A percentile compares a stretch with the other conserved stretches of the same genome.
These are phyloP conservation scores for Limnephilus lunatus DNA, from an alignment of 2,888 invertebrate genomes.

Conservation along the genomic window DNA sequence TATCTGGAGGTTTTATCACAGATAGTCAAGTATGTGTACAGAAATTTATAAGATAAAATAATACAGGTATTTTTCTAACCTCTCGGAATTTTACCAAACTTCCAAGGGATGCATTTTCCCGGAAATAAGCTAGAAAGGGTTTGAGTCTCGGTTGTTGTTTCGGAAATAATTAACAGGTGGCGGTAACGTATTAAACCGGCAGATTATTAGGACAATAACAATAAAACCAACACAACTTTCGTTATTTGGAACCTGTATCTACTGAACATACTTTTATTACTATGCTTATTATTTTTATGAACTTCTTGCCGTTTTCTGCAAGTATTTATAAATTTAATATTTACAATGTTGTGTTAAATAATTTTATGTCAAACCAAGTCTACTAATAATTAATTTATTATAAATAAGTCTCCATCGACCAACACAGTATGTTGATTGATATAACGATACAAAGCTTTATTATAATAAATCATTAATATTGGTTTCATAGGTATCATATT, in stretches of 20 bases:
- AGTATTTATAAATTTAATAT: too few species aligned
- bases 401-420: too few species aligned
- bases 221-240: neutral
- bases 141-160: slow-evolving; percentile 29
- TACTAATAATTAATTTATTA: neutral
- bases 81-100: neutral
- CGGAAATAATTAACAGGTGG: slow-evolving; percentile 30
- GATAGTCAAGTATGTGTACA: neutral
- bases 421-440: too few species aligned
- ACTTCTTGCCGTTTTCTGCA: neutral
- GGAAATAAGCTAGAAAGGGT: slow-evolving; percentile 15
- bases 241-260: neutral
- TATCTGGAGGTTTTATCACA: neutral
- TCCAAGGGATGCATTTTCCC: neutral
- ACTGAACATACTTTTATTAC: too few species aligned
- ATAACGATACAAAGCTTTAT: too few species aligned
- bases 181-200: neutral
- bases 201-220: neutral
- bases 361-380: neutral
- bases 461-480: too few species aligned
- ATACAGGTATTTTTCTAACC: neutral
- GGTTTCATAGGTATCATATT: too few species aligned
- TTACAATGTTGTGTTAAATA: neutral
- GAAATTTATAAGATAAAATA: neutral
- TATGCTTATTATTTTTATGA: neutral